A percentile compares a stretch with the other conserved stretches of the same genome.
phyloP scores from a whole-genome alignment of 2,888 invertebrate genomes.

The Blastobasis adustella region DNA sequence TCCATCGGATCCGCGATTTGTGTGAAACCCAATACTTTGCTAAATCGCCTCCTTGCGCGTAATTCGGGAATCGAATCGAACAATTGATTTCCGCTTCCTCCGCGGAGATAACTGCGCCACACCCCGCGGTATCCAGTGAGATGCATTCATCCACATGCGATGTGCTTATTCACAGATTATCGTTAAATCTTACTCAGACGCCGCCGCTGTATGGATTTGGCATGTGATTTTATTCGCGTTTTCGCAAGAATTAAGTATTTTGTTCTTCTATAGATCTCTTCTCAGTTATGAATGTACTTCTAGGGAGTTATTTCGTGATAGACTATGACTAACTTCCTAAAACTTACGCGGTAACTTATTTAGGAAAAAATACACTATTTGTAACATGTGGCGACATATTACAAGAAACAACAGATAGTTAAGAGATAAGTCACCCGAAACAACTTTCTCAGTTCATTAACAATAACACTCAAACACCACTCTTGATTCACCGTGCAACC shows the following conservation, averaged over 20 bases:
- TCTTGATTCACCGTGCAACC: conserved; percentile 22
- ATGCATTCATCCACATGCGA: conserved; percentile 22
- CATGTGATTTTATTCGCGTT: too few relatives aligned
- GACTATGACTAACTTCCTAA: neutral
- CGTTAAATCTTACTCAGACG: conserved; percentile 2
- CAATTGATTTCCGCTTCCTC: conserved; percentile 68
- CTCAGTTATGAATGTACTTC: neutral
- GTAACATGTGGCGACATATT: too few relatives aligned
- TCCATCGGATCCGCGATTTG: too few relatives aligned
- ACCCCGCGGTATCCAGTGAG: conserved; percentile 27
- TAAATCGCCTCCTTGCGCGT: conserved; percentile 24
- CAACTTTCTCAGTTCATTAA: too few relatives aligned
- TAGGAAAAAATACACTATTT: too few relatives aligned
- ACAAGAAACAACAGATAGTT: too few relatives aligned
- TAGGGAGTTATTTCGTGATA: neutral
- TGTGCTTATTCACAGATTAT: conserved; percentile 8
- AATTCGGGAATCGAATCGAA: conserved; percentile 38
- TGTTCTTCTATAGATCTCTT: too few relatives aligned
- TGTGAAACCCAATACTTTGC: conserved; percentile 50
- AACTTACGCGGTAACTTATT: too few relatives aligned
- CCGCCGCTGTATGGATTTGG: too few relatives aligned
- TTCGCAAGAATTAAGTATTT: too few relatives aligned
- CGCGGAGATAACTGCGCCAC: conserved; percentile 57
- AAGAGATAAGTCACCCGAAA: too few relatives aligned
- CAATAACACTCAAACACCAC: neutral